Evolutionary conservation across 2,797 vertebrate species (phyloP).

Genomic region (Notamacropus eugenii): DNA sequence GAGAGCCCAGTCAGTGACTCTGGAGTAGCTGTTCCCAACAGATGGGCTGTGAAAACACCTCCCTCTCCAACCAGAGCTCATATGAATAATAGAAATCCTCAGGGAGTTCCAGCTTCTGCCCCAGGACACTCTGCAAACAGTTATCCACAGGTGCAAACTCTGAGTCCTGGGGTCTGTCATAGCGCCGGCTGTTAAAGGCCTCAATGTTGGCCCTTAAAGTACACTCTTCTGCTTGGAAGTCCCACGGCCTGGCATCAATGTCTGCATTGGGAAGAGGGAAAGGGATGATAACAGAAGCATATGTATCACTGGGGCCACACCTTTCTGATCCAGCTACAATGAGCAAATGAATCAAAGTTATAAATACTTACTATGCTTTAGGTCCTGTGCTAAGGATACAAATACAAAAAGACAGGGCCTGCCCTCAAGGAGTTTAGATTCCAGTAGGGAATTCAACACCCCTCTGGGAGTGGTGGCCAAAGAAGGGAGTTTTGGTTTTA

Average conservation of each 20-base stretch:
- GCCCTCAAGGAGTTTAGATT: neutral
- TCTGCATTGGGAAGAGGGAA: conserved; percentile 83
- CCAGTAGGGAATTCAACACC: neutral
- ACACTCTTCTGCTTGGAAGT: conserved; percentile 98
- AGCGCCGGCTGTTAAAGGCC: conserved; percentile 94
- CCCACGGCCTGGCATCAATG: conserved; percentile 96
- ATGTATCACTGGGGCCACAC: neutral
- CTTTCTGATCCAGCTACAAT: neutral
- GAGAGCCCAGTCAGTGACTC: conserved; percentile 77
- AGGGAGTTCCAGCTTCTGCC: conserved; percentile 93
- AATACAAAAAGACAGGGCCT: neutral
- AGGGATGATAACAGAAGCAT: neutral
- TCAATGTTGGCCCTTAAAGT: conserved; percentile 95
- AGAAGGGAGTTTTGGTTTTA: neutral
- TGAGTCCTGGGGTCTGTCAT: conserved; percentile 89
- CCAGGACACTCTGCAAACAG: conserved; percentile 97
- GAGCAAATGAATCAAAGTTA: neutral
- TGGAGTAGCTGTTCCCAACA: conserved; percentile 96
- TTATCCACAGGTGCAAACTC: conserved; percentile 96
- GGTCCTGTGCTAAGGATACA: neutral
- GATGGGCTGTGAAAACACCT: conserved; percentile 97
- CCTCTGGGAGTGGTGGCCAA: neutral
- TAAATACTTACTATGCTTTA: neutral
- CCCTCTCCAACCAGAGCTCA: conserved; percentile 97
- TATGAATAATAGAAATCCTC: conserved; percentile 96